Percentiles rank a stretch among this genome's conserved stretches.
Conservation (phyloP, 2,113 vertebrate species). For the Corythoichthys intestinalis region DNA sequence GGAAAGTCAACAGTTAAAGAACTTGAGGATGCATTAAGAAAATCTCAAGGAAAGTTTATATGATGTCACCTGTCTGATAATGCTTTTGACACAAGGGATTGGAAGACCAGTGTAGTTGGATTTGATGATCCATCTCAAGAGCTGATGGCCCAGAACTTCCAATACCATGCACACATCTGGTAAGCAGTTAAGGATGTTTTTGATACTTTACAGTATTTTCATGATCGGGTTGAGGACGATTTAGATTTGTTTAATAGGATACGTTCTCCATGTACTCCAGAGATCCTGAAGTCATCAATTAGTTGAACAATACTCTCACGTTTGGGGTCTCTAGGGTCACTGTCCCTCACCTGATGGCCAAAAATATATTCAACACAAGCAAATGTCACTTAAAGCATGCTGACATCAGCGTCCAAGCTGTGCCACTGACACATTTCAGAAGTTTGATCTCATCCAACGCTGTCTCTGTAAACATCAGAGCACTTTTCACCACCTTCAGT, state of each 20-base stretch:
- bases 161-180: slow-evolving; percentile 96
- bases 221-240: not conserved
- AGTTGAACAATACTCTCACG: slow-evolving; percentile 93
- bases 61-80: slow-evolving; percentile 84
- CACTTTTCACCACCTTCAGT: slow-evolving; percentile 87
- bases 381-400: slow-evolving; percentile 47
- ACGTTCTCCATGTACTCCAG: slow-evolving; percentile 88
- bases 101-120: slow-evolving; percentile 95
- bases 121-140: slow-evolving; percentile 93
- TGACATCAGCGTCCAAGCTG: too few species aligned
- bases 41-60: not conserved
- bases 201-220: not conserved
- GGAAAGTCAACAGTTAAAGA: slow-evolving; percentile 10
- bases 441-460: slow-evolving; percentile 86
- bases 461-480: slow-evolving; percentile 81
- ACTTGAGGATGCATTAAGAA: not conserved
- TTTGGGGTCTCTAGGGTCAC: slow-evolving; percentile 86
- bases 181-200: slow-evolving; percentile 27
- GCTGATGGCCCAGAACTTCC: slow-evolving; percentile 92
- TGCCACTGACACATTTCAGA: slow-evolving; percentile 72
- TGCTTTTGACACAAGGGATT: slow-evolving; percentile 88
- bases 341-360: slow-evolving; percentile 84
- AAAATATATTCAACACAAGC: slow-evolving; percentile 10
- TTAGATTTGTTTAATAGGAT: slow-evolving; percentile 73
- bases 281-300: slow-evolving; percentile 92